Evolutionary conservation across 2,113 vertebrate genomes (phyloP).

Genomic region (Pelecanoides urinatrix): DNA sequence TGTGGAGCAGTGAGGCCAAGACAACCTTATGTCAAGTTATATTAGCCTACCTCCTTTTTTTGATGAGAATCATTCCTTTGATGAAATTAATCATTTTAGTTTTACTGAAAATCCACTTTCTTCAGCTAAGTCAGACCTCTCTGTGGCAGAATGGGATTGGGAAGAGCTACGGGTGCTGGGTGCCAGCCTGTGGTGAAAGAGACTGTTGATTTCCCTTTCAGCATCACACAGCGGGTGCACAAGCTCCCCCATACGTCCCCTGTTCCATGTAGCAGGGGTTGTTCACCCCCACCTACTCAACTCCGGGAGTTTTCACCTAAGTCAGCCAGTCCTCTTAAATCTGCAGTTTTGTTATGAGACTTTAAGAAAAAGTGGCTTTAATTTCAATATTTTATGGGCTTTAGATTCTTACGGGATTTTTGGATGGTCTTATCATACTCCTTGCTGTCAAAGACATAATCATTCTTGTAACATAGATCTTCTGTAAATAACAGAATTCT

Average conservation of each 20-base stretch:
- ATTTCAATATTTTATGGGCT: background rate
- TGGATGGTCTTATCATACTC: background rate
- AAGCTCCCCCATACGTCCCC: background rate
- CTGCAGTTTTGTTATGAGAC: background rate
- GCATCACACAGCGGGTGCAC: background rate
- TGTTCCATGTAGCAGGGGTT: background rate
- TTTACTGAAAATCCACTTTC: background rate
- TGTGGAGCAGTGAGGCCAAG: background rate
- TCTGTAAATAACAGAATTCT: background rate
- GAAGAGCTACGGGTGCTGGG: background rate
- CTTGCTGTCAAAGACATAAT: background rate
- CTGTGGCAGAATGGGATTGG: background rate
- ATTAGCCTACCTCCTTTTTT: background rate
- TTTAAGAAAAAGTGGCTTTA: background rate
- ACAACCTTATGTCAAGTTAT: background rate
- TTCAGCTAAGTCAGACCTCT: background rate
- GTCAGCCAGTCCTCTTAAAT: background rate
- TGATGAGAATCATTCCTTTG: background rate
- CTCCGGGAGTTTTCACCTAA: background rate
- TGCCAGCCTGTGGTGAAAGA: background rate
- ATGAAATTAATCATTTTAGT: background rate
- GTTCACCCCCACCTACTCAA: background rate
- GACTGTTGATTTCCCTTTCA: background rate
- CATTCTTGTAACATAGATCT: background rate
- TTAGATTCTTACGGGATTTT: background rate